Conservation (phyloP, 1,140 invertebrate species). For the Drosophila murphyi region DNA sequence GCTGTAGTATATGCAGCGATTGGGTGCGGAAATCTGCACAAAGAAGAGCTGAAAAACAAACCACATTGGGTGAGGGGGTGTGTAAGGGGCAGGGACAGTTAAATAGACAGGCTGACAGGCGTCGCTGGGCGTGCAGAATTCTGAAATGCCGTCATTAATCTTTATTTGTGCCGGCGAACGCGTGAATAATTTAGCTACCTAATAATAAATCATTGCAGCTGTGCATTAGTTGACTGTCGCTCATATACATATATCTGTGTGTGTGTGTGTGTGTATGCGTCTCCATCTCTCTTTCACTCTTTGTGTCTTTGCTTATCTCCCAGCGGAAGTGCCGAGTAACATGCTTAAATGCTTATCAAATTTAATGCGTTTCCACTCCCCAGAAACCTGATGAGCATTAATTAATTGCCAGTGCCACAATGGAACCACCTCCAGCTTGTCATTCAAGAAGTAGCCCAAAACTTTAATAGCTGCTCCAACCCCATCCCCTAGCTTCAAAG, state of each 20-base stretch:
- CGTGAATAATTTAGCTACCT: conserved; percentile 81
- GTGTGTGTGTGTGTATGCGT: conserved; percentile 12
- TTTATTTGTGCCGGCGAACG: conserved; percentile 74
- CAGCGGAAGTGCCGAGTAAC: conserved; percentile 76
- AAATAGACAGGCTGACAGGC: conserved; percentile 76
- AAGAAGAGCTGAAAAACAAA: conserved; percentile 54
- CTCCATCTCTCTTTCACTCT: conserved; percentile 4
- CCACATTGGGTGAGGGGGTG: neutral
- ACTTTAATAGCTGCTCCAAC: conserved; percentile 17
- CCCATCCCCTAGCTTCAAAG: neutral
- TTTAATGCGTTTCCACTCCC: conserved; percentile 61
- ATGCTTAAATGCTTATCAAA: conserved; percentile 83
- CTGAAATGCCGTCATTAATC: conserved; percentile 77
- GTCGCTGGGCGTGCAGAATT: conserved; percentile 73
- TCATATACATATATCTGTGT: conserved; percentile 24
- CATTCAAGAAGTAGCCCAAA: neutral
- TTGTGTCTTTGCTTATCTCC: conserved; percentile 32
- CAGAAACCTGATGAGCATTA: conserved; percentile 49
- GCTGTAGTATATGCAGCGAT: conserved; percentile 42
- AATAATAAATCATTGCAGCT: conserved; percentile 82
- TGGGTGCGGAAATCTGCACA: conserved; percentile 75
- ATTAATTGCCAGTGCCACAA: conserved; percentile 63
- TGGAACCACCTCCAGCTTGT: conserved; percentile 4
- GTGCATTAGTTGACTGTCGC: conserved; percentile 71
- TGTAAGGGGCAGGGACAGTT: conserved; percentile 54